Conservation (phyloP, 2,113 vertebrate genomes). For the Leptobrachium leishanense region DNA sequence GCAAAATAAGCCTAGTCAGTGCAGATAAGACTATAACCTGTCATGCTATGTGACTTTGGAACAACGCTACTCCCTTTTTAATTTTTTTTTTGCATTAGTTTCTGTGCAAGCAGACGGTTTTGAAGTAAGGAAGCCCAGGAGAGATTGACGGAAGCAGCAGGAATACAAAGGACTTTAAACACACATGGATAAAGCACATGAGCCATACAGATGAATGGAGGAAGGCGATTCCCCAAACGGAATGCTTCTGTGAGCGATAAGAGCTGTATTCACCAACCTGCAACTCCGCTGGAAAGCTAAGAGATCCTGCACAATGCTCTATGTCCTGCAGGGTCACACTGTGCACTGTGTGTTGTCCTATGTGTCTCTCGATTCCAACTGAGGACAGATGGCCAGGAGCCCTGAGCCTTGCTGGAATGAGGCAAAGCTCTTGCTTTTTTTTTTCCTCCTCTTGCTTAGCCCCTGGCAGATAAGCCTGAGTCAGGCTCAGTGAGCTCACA, state of each 20-base stretch:
- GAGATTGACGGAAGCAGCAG: too few relatives aligned
- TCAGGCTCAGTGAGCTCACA: constrained; percentile 56
- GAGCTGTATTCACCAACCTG: constrained; percentile 66
- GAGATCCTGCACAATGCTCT: constrained; percentile 43
- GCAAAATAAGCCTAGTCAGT: too few relatives aligned
- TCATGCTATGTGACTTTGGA: too few relatives aligned
- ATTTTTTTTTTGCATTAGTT: too few relatives aligned
- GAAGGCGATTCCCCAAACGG: constrained; percentile 8
- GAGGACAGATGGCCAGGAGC: constrained; percentile 59
- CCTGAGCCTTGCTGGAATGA: constrained; percentile 51
- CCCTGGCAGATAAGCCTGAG: constrained; percentile 59
- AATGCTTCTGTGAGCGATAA: constrained; percentile 48
- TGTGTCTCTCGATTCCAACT: constrained; percentile 50
- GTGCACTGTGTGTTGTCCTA: constrained; percentile 31
- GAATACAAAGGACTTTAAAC: not conserved
- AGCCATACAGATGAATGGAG: constrained; percentile 12
- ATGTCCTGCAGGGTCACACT: constrained; percentile 30
- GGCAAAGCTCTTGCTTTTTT: constrained; percentile 43
- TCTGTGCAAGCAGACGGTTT: too few relatives aligned
- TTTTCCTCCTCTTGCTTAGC: constrained; percentile 50
- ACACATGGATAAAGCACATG: not conserved
- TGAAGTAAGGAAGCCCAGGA: too few relatives aligned
- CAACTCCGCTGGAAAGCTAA: constrained; percentile 21
- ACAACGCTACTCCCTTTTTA: too few relatives aligned
- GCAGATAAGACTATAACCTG: too few relatives aligned